Evolutionary conservation across 2,888 invertebrate species (phyloP), one percentile per base, ranked within the genome.

Genomic region (Pyrrhosoma nymphula): DNA sequence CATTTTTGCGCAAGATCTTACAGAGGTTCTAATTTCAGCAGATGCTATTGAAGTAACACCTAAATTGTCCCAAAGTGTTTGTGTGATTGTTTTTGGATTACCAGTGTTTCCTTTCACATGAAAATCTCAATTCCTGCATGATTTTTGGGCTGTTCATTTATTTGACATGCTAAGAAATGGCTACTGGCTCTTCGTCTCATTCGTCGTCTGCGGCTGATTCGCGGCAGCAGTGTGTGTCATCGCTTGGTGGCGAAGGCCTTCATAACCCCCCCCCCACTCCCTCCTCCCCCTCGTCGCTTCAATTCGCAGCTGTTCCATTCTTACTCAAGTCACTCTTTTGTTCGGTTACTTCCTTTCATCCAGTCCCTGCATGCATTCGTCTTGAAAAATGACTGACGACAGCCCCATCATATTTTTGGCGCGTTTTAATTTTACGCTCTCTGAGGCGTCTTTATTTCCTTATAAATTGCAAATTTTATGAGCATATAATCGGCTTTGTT

Each of bases 301-400:
- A 14, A 82, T 82, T 82, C 75, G 35, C 35, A 82, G 75, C 75
- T 82, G 75, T 82, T 82, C 75, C 75, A 35, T 82, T 82, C 82
- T 82, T 82, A 82, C 35, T 82, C 82, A 82, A 82, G 82, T 82
- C 82, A 14, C 30, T 82, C 82, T 35, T 14, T 82, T 30, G 82
- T 82, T 14, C 82, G 12, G 16, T 12, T 14, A 35, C 82, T 82
- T 35, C 82, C 82, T 30, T 82, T 82, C 82, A 35, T 14, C 82
- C 30, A 82, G 82, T 82, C 35, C 35, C 16, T 35, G 35, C 30
- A 82, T 16, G 82, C 30, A 82, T 82, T 82, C 82, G 82, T 26
- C 35, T 30, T 82, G 16, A 82, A 35, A 82, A 82, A 18, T 82
- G 82, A 82, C 82, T 82, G 82, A 82, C 6, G 69, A n/a, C 26